These are phyloP conservation scores for Hydrolagus colliei DNA, from an alignment of 2,797 vertebrate genomes.

Conservation along the genomic window DNA sequence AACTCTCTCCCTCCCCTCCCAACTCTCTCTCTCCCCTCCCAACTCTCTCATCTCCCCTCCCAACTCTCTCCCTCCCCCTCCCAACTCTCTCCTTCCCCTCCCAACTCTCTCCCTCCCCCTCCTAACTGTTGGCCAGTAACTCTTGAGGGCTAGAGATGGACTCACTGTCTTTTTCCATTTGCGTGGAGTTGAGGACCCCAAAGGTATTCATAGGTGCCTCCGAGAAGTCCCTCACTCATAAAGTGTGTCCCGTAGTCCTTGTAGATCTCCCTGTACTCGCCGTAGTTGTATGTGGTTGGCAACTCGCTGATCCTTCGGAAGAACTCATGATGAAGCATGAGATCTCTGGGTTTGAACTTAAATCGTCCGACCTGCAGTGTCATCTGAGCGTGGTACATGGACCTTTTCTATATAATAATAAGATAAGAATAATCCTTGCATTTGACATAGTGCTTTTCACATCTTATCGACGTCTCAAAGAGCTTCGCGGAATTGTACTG, in stretches of 20 bases:
- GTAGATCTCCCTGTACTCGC: constrained; percentile 81
- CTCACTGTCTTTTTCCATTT: background rate
- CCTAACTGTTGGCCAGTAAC: too few species aligned
- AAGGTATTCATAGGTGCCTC: constrained; percentile 74
- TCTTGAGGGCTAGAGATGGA: background rate
- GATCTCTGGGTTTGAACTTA: constrained; percentile 60
- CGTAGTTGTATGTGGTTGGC: constrained; percentile 70
- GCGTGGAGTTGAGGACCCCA: constrained; percentile 58
- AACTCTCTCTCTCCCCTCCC: too few species aligned
- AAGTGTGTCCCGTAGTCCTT: constrained; percentile 84
- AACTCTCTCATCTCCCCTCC: too few species aligned
- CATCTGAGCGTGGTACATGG: constrained; percentile 65
- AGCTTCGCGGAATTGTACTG: too few species aligned
- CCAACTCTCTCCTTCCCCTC: too few species aligned
- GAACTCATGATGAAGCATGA: constrained; percentile 82
- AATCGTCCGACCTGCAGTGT: constrained; percentile 71
- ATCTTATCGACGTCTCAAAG: too few species aligned
- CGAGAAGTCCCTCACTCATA: constrained; percentile 70
- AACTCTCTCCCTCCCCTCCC: too few species aligned
- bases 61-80: too few species aligned
- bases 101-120: too few species aligned
- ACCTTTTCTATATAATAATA: too few species aligned
- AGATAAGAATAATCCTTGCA: too few species aligned
- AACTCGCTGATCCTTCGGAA: constrained; percentile 64
- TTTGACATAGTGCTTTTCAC: too few species aligned